Conservation (phyloP, 2,113 vertebrate species). For the Clarias batrachus region DNA sequence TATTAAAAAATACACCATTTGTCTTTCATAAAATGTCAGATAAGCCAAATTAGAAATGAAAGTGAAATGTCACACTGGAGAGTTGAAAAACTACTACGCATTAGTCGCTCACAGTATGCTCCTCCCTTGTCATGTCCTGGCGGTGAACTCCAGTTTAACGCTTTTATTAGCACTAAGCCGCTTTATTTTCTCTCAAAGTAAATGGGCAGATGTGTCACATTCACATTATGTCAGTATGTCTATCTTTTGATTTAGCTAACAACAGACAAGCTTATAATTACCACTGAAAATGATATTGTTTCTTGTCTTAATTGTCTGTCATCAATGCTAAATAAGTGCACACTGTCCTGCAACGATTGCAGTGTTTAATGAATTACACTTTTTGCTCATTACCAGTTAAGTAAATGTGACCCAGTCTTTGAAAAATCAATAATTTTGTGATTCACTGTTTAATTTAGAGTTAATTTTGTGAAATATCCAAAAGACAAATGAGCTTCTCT, state of each 20-base stretch:
- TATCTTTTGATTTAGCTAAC: not conserved
- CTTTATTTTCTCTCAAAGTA: not conserved
- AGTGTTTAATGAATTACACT: not conserved
- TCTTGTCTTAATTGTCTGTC: not conserved
- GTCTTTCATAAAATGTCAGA: not conserved
- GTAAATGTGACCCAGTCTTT: too few species aligned
- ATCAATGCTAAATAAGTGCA: not conserved
- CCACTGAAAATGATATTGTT: not conserved
- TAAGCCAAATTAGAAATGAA: not conserved
- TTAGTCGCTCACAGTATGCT: not conserved
- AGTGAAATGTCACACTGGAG: not conserved
- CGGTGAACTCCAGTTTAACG: not conserved
- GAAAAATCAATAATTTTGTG: too few species aligned
- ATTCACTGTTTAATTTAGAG: not conserved
- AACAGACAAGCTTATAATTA: not conserved
- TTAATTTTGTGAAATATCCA: not conserved
- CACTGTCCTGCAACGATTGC: not conserved
- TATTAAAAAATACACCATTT: not conserved
- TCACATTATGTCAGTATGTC: not conserved
- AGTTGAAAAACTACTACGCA: not conserved
- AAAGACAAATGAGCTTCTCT: not conserved
- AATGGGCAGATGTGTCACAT: not conserved
- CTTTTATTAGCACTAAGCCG: not conserved
- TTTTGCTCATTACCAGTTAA: not conserved
- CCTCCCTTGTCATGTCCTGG: not conserved